A percentile compares a stretch with the other conserved stretches of the same genome.
phyloP scores from a whole-genome alignment of 2,113 vertebrate genomes.

The Dipodomys ordii region DNA sequence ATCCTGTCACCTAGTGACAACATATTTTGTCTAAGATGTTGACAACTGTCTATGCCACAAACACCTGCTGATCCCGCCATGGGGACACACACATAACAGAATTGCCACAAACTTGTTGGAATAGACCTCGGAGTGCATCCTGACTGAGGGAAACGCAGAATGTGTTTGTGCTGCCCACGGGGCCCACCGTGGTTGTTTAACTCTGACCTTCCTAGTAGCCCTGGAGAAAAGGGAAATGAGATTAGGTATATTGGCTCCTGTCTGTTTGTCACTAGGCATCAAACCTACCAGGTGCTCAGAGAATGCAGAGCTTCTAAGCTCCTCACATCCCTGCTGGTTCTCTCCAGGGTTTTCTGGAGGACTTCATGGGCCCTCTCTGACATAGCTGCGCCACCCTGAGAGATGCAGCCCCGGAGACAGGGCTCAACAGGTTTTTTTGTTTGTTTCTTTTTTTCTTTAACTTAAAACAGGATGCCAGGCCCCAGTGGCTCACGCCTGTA shows the following conservation, averaged over 20 bases:
- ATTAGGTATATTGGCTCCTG: background rate
- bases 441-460: too few species aligned
- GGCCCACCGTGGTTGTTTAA: background rate
- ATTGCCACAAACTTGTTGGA: too few species aligned
- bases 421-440: too few species aligned
- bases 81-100: too few species aligned
- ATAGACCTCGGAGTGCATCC: too few species aligned
- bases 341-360: background rate
- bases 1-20: background rate
- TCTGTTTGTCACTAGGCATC: background rate
- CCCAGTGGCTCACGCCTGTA: too few species aligned
- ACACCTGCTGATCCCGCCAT: background rate
- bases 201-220: background rate
- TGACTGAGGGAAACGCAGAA: background rate
- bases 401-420: background rate
- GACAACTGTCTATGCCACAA: background rate
- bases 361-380: too few species aligned
- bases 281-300: background rate
- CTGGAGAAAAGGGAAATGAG: background rate
- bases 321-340: background rate
- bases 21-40: background rate
- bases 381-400: background rate
- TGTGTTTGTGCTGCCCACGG: rapidly evolving
- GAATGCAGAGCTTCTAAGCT: background rate
- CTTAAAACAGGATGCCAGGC: too few species aligned